Base-by-base conservation (phyloP, 1,140 invertebrate genomes). In the Brachionus plicatilis region DNA sequence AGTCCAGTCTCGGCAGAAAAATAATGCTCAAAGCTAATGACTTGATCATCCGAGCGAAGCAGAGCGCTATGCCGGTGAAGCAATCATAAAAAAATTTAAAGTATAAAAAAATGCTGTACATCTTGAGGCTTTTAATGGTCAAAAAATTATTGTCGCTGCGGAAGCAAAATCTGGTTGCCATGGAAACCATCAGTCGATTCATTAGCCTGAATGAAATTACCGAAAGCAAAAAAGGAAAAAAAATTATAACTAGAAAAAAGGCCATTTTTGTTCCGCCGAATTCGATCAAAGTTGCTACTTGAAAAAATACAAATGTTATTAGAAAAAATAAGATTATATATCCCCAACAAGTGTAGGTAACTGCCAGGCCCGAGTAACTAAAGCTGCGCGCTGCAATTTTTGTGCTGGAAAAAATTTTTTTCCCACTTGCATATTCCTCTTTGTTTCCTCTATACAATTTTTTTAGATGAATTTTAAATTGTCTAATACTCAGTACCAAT, bases 61-160 rank as follows among this genome's bases (percentile, higher is more conserved):
- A 83, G 8, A 83, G 20, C 4, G 60, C 41, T 29, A 83, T 68
- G 29, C 82, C 82, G 4, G 60, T 68, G 20, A 83, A 83, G 37
- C 82, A 83, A 83, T 83, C 82, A 72, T 68, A 83, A 20, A 83
- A 83, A 70, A 83, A 83, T 53, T 68, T 83, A 72, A 83, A 83
- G 47, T 83, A 83, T 20, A 68, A 47, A 83, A 83, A 70, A 29
- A 68, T 17, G 27, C 60, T 68, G 37, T 70, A 83, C 14, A 33
- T 17, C 11, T 68, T 68, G 12, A 83, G 8, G 37, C 68, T 83
- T 29, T 68, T 68, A 3, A 83, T 41, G n/a, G 14, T 37, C 2
- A 70, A 20, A 5, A 45, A 33, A 17, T 83, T 68, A n/a, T 65
- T 45, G 17, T 47, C 11, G 37, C 47, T 65, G n/a, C 68, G 17